These are phyloP conservation scores for Phodopus roborovskii DNA, from an alignment of 2,113 vertebrate genomes.

Conservation along the genomic window DNA sequence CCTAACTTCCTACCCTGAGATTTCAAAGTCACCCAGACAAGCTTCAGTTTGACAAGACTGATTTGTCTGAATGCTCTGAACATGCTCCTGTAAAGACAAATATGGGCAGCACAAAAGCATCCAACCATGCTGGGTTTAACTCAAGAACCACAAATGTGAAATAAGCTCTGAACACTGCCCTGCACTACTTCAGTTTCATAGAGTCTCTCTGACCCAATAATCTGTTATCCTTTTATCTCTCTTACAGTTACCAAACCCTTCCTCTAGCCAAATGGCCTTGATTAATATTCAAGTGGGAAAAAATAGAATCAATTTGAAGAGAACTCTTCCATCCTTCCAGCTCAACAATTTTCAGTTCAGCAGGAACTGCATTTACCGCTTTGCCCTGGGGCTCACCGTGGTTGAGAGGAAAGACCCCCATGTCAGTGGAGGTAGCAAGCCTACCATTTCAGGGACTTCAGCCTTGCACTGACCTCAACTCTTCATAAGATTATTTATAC, in stretches of 20 bases:
- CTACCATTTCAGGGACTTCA: background rate
- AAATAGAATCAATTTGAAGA: background rate
- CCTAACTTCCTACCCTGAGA: background rate
- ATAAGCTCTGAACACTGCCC: no score
- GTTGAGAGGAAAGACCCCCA: background rate
- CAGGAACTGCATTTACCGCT: background rate
- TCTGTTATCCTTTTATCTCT: background rate
- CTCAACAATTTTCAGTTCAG: background rate
- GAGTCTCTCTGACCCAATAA: background rate
- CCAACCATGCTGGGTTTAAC: background rate
- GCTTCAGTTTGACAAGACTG: background rate
- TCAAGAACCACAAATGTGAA: background rate
- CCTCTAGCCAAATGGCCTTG: background rate
- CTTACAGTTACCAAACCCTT: background rate
- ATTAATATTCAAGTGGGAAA: background rate
- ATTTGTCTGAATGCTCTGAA: background rate
- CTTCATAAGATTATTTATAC: background rate
- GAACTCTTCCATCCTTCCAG: background rate
- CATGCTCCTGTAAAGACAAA: background rate
- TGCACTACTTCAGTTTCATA: background rate
- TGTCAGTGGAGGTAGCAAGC: background rate
- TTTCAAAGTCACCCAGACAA: background rate
- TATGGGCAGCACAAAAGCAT: background rate
- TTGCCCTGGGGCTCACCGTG: background rate
- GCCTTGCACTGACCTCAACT: background rate